Percentiles rank a stretch among this genome's conserved stretches.
phyloP scores from a whole-genome alignment of 2,113 vertebrate genomes.

The Pachyramphus minor region DNA sequence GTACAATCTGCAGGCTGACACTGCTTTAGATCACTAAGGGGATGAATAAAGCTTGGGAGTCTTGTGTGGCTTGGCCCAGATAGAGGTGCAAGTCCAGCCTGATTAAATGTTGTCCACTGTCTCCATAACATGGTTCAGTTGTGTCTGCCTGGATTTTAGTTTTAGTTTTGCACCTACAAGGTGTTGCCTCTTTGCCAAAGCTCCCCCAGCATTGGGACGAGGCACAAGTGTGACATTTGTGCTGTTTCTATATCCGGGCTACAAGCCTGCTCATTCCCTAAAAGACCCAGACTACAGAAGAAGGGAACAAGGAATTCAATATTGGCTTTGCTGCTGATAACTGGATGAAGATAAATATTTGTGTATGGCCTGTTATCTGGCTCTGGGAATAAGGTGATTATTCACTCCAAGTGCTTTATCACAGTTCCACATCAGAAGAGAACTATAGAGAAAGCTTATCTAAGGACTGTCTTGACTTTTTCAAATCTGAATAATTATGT shows the following conservation, averaged over 20 bases:
- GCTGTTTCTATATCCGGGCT: background rate
- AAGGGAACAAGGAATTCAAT: background rate
- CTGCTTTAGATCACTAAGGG: background rate
- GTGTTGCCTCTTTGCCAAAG: background rate
- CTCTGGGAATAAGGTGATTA: background rate
- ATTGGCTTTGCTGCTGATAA: background rate
- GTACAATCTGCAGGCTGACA: background rate
- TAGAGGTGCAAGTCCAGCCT: background rate
- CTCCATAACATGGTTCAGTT: background rate
- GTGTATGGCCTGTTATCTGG: background rate
- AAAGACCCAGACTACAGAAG: background rate
- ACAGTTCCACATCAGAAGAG: background rate
- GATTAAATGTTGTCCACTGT: background rate
- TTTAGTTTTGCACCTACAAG: background rate
- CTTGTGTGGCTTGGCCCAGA: background rate
- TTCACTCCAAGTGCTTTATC: background rate
- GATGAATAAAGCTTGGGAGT: background rate
- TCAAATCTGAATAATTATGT: background rate
- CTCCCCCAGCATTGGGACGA: background rate
- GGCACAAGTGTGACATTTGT: background rate
- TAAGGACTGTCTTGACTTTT: background rate
- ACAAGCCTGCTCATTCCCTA: background rate
- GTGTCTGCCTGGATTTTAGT: background rate
- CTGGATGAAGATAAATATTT: background rate
- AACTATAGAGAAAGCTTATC: background rate